phyloP scores from a whole-genome alignment of 2,888 invertebrate genomes.

The Acanthosoma haemorrhoidale region DNA sequence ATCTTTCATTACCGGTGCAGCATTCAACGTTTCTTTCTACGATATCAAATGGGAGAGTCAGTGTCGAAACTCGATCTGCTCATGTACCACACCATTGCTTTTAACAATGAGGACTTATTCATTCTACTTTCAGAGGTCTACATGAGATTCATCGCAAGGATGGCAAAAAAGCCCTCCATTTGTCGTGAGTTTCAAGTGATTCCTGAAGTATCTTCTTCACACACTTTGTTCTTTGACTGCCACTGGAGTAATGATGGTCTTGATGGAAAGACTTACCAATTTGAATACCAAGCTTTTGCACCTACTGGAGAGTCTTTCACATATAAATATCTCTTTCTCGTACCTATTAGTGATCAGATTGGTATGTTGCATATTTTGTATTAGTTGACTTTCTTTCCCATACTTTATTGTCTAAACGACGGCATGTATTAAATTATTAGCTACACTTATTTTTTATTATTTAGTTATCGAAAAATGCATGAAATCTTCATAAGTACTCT shows the following conservation, averaged over 20 bases:
- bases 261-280: slow-evolving; percentile 36
- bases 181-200: slow-evolving; percentile 40
- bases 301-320: slow-evolving; percentile 35
- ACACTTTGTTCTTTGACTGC: slow-evolving; percentile 40
- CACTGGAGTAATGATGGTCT: slow-evolving; percentile 35
- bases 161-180: slow-evolving; percentile 33
- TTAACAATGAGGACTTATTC: slow-evolving; percentile 16
- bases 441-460: background rate
- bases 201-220: slow-evolving; percentile 27
- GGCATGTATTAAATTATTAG: background rate
- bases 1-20: slow-evolving; percentile 9
- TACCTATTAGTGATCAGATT: slow-evolving; percentile 36
- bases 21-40: slow-evolving; percentile 38
- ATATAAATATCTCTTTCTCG: slow-evolving; percentile 39
- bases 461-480: too few relatives aligned
- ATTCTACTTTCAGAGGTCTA: slow-evolving; percentile 33
- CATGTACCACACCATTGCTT: background rate
- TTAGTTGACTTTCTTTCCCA: background rate
- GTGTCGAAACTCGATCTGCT: slow-evolving; percentile 25
- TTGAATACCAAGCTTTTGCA: slow-evolving; percentile 38
- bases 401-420: background rate
- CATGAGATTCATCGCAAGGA: slow-evolving; percentile 38
- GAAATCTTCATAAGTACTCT: too few relatives aligned
- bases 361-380: slow-evolving; percentile 31
- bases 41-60: slow-evolving; percentile 40